Percentiles rank a stretch among this genome's conserved stretches.
phyloP scores from a whole-genome alignment of 2,888 invertebrate genomes.

The Cheilosia pagana region DNA sequence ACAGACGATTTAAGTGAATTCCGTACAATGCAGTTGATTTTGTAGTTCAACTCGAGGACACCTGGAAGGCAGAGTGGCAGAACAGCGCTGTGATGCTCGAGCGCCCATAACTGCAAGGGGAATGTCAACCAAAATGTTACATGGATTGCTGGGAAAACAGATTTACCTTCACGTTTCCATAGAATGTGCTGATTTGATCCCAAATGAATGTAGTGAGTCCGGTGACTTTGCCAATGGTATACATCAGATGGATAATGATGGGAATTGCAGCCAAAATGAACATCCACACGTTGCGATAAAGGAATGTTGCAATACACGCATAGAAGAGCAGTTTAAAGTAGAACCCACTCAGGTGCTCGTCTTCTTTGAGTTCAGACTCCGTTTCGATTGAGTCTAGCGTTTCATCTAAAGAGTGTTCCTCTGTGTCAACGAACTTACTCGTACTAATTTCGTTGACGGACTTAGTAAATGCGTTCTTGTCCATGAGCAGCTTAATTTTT shows the following conservation, averaged over 20 bases:
- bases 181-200: slow-evolving; percentile 78
- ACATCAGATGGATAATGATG: slow-evolving; percentile 83
- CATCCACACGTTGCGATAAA: slow-evolving; percentile 94
- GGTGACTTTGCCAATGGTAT: slow-evolving; percentile 79
- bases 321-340: slow-evolving; percentile 92
- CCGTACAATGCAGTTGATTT: slow-evolving; percentile 86
- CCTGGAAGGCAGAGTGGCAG: slow-evolving; percentile 91
- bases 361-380: slow-evolving; percentile 69
- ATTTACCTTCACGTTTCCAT: slow-evolving; percentile 77
- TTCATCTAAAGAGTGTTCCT: slow-evolving; percentile 81
- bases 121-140: not conserved
- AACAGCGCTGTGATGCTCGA: slow-evolving; percentile 86
- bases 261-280: slow-evolving; percentile 91
- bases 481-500: slow-evolving; percentile 79
- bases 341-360: slow-evolving; percentile 86
- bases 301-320: slow-evolving; percentile 91
- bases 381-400: slow-evolving; percentile 80
- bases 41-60: slow-evolving; percentile 88
- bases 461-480: slow-evolving; percentile 80
- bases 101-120: slow-evolving; percentile 83
- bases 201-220: slow-evolving; percentile 80
- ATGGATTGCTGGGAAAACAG: not conserved
- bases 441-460: slow-evolving; percentile 82
- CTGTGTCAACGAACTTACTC: slow-evolving; percentile 78
- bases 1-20: slow-evolving; percentile 89